A percentile compares a stretch with the other conserved stretches of the same genome.
Evolutionary conservation across 2,888 invertebrate species (phyloP).

Genomic region (Mythimna vitellina): DNA sequence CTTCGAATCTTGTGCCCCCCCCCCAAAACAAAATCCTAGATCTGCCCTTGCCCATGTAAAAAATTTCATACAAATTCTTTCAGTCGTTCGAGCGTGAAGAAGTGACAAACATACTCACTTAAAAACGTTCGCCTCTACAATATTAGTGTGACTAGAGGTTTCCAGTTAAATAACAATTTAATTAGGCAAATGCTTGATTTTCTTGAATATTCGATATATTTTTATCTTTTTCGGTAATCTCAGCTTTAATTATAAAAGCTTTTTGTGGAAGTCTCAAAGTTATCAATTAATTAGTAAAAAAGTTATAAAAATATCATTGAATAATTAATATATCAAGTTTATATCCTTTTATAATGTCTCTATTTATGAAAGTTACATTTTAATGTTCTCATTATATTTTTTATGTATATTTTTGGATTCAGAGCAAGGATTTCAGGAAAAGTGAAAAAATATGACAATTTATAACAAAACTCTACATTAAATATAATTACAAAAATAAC

Average conservation of each 20-base stretch:
- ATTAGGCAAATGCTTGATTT: not conserved
- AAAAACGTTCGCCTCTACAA: too few species aligned
- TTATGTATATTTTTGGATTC: conserved; percentile 13
- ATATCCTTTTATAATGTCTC: conserved; percentile 16
- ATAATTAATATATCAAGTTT: not conserved
- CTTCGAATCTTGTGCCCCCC: too few species aligned
- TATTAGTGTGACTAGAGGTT: too few species aligned
- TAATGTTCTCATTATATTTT: not conserved
- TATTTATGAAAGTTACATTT: conserved; percentile 16
- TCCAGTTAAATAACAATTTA: not conserved
- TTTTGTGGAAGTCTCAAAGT: conserved; percentile 10
- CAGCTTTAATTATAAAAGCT: not conserved
- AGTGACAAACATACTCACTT: too few species aligned
- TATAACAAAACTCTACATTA: not conserved
- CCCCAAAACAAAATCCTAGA: too few species aligned
- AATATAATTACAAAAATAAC: not conserved
- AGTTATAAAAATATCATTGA: conserved; percentile 11
- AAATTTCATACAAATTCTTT: too few species aligned
- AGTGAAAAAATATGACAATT: not conserved
- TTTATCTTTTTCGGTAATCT: not conserved
- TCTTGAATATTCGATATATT: not conserved
- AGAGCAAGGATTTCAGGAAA: conserved; percentile 38
- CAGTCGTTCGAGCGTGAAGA: too few species aligned
- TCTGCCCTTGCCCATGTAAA: too few species aligned
- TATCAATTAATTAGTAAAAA: too few species aligned